Percentiles rank a stretch among this genome's conserved stretches.
These are phyloP conservation scores for Macropus fuliginosus DNA, from an alignment of 2,797 vertebrate species.

Conservation along the genomic window DNA sequence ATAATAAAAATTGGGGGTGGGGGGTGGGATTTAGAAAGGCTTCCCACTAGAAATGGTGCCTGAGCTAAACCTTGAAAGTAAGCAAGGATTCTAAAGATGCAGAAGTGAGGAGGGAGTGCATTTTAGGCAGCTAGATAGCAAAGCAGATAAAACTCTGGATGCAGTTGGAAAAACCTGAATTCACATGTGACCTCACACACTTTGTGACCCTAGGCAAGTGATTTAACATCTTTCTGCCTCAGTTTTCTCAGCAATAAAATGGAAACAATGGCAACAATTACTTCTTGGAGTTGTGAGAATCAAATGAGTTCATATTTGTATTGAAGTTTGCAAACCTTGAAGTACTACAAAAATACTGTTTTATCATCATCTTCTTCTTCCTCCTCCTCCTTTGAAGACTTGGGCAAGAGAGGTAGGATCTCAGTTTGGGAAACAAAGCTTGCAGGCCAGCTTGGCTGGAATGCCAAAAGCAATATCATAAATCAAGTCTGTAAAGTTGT, in stretches of 20 bases:
- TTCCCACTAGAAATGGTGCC: not conserved
- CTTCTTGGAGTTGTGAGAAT: not conserved
- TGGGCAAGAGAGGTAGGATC: no score
- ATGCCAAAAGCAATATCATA: no score
- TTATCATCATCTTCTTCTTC: no score
- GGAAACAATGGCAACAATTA: not conserved
- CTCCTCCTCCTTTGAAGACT: no score
- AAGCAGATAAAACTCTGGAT: not conserved
- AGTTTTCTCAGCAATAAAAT: not conserved
- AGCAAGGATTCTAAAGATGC: not conserved
- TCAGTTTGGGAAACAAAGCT: no score
- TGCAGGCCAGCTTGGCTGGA: no score
- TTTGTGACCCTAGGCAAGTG: not conserved
- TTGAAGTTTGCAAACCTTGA: no score
- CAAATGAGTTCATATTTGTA: not conserved
- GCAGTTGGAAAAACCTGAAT: not conserved
- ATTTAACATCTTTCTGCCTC: not conserved
- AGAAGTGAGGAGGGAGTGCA: not conserved
- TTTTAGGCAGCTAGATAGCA: not conserved
- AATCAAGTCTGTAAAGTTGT: no score
- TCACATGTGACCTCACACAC: not conserved
- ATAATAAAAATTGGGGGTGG: no score
- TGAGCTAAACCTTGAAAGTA: not conserved
- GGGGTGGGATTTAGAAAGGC: not conserved
- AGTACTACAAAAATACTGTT: no score